Conservation (phyloP, 2,888 invertebrate species). For the Tenthredo scrophulariae region DNA sequence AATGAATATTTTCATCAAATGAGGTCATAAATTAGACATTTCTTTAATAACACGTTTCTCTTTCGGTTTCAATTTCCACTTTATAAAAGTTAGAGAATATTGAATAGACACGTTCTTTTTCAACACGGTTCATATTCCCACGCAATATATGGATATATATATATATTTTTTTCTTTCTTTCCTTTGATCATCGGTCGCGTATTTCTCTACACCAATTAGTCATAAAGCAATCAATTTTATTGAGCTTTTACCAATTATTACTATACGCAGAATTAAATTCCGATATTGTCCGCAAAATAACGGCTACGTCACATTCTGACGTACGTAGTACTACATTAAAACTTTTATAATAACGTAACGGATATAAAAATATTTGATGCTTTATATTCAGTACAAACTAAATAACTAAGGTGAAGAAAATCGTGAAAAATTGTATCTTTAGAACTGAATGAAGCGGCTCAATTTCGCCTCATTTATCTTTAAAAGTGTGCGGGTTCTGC, state of each 20-base stretch:
- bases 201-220: not conserved
- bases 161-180: not conserved
- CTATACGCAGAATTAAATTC: not conserved
- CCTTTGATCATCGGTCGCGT: not conserved
- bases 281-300: not conserved
- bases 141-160: not conserved
- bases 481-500: not conserved
- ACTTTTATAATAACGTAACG: not conserved
- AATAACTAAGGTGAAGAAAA: not conserved
- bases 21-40: not conserved
- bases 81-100: not conserved
- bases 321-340: not conserved
- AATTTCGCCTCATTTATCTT: constrained; percentile 17
- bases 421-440: not conserved
- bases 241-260: not conserved
- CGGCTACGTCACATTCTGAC: not conserved
- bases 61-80: constrained; percentile 1
- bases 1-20: not conserved
- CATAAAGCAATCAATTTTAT: not conserved
- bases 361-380: not conserved
- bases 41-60: not conserved
- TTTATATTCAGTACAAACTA: not conserved
- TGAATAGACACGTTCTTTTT: not conserved
- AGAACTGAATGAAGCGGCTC: constrained; percentile 13
- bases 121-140: not conserved